Evolutionary conservation across 2,888 invertebrate genomes (phyloP), one percentile per base, ranked within the genome.

Genomic region (Drosophila paramelanica): DNA sequence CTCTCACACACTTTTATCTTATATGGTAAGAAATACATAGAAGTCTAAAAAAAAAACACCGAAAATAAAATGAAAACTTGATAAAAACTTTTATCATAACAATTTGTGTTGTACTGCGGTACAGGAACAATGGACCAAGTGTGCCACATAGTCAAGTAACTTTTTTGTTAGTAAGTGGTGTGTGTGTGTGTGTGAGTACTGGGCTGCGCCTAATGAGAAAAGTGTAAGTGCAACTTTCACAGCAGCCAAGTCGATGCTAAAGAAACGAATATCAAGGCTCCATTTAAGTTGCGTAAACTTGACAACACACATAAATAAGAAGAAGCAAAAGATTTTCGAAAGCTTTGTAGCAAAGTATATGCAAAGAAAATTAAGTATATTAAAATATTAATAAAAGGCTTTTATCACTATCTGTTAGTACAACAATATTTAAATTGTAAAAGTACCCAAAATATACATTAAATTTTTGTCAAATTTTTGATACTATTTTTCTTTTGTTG

Each of bases 71-170:
- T 75, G 64, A 73, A 86, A 86, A 85, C 83, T 88, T 81, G 86
- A 83, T 82, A 85, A 85, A 77, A 86, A 85, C 86, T 85, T 85
- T 88, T 85, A 88, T 83, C 86, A 85, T 88, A 85, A 86, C 88
- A 86, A 85, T 86, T 86, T 86, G 88, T 85, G 81, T 84, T 87
- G 81, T 81, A 75, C 74, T 85, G 72, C 61, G 60, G 64, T 43
- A 59, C 53, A 25, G 42, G 20, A 58, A 76, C 79, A 78, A 75
- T 74, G 64, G 25, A 39, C 42, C 57, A 73, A 73, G 70, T 51
- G 65, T 43, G 39, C 59, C 59, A 66, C 66, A 70, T 58, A 60
- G 75, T 25, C 25, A 41, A 46, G 14, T 8, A 46, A 46, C 46
- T 46, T 46, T 45, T 31, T 17, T 17, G 46, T 36, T 11, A 36